These are phyloP conservation scores for Pachyrhynchus sulphureomaculatus DNA, from an alignment of 1,140 invertebrate species.

Conservation along the genomic window DNA sequence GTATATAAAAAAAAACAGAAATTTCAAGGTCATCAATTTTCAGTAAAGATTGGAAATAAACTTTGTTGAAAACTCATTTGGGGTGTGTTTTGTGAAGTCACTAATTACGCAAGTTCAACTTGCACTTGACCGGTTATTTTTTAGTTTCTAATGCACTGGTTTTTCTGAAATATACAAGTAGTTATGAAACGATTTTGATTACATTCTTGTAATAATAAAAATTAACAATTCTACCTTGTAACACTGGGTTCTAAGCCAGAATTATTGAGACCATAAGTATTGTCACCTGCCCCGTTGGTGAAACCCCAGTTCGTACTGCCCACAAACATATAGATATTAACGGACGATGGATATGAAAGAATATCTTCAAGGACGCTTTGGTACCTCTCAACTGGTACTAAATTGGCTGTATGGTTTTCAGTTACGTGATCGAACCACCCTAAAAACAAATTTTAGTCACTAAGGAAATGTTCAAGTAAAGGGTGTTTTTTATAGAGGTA, in stretches of 20 bases:
- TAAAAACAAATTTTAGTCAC: constrained; percentile 3
- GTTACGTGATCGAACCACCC: constrained; percentile 62
- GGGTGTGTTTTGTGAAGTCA: no score
- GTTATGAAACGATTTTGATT: no score
- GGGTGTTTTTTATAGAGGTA: no score
- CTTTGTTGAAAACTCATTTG: no score
- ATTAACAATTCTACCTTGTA: constrained; percentile 59
- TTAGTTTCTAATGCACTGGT: no score
- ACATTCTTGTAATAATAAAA: no score
- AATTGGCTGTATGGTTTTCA: constrained; percentile 38
- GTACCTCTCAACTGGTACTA: constrained; percentile 13
- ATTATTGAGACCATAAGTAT: constrained; percentile 22
- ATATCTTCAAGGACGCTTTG: constrained; percentile 28
- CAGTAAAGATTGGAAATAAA: no score
- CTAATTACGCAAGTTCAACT: no score
- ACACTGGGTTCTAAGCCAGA: constrained; percentile 47
- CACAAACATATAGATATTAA: constrained; percentile 72
- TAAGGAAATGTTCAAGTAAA: neutral
- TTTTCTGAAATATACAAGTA: no score
- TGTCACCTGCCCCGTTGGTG: constrained; percentile 61
- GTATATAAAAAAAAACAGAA: no score
- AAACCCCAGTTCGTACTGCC: constrained; percentile 72
- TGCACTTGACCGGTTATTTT: no score
- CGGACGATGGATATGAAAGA: constrained; percentile 52
- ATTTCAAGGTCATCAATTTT: no score